Evolutionary conservation across 2,113 vertebrate genomes (phyloP).

Genomic region (Catharus bicknelli): DNA sequence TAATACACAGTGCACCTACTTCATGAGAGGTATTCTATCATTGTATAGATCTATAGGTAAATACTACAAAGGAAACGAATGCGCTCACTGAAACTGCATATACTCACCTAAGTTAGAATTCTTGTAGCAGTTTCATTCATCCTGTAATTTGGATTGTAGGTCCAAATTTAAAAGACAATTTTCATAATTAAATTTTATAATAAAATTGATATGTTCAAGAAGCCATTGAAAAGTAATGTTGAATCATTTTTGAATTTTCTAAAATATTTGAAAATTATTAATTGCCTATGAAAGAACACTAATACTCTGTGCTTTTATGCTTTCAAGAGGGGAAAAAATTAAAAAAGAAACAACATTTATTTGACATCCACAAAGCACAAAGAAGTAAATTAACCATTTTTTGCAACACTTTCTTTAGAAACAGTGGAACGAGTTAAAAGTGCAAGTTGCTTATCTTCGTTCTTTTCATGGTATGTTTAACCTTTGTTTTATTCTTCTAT

Average conservation of each 20-base stretch:
- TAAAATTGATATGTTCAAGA: background rate
- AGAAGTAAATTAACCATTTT: background rate
- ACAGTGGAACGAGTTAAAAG: background rate
- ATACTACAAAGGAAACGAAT: background rate
- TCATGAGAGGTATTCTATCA: background rate
- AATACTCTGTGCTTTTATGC: background rate
- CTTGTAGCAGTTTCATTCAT: background rate
- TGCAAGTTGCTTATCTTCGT: background rate
- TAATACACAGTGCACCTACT: background rate
- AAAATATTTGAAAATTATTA: background rate
- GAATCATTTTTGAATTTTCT: background rate
- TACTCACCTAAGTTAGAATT: background rate
- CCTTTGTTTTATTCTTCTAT: background rate
- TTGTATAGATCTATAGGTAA: background rate
- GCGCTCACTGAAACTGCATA: background rate
- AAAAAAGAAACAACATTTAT: background rate
- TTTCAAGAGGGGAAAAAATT: background rate
- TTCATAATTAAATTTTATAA: background rate
- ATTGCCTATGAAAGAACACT: background rate
- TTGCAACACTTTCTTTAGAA: background rate
- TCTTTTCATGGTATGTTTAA: background rate
- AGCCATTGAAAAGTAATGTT: background rate
- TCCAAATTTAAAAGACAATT: background rate
- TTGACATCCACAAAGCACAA: background rate
- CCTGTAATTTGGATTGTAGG: background rate